Evolutionary conservation across 1,140 invertebrate genomes (phyloP).

Genomic region (Hesperophylax magnus): DNA sequence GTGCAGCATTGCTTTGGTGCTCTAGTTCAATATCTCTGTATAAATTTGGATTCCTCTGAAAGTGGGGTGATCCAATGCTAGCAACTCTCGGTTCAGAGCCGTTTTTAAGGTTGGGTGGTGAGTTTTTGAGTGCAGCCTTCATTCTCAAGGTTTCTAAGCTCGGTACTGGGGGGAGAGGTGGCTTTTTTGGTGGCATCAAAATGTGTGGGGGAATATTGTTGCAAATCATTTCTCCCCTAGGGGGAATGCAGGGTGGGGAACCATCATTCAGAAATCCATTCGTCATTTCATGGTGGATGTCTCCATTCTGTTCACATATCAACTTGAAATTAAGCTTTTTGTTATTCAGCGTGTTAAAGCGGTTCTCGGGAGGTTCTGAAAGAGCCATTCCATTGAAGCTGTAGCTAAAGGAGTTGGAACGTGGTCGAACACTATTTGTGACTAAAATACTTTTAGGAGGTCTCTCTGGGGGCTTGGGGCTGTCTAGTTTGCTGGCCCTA

Average conservation of each 20-base stretch:
- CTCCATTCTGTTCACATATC: constrained; percentile 66
- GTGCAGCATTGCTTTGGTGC: constrained; percentile 58
- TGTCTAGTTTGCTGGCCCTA: constrained; percentile 70
- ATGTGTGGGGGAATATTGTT: constrained; percentile 74
- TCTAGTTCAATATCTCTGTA: constrained; percentile 70
- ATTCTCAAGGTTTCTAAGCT: constrained; percentile 72
- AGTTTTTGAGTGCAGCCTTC: constrained; percentile 66
- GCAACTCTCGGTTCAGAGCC: constrained; percentile 67
- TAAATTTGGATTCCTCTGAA: constrained; percentile 70
- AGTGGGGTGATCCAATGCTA: constrained; percentile 73
- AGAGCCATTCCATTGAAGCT: constrained; percentile 64
- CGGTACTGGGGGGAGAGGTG: constrained; percentile 79
- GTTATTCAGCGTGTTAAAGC: constrained; percentile 68
- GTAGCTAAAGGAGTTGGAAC: constrained; percentile 71
- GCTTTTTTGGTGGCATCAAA: constrained; percentile 77
- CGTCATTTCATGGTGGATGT: constrained; percentile 53
- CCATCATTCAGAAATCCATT: constrained; percentile 52
- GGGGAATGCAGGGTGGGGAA: constrained; percentile 70
- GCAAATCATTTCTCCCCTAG: constrained; percentile 66
- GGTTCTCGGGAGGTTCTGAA: constrained; percentile 65
- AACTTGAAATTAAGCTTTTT: constrained; percentile 68
- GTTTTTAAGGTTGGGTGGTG: constrained; percentile 62
- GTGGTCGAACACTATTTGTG: constrained; percentile 69
- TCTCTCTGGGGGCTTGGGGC: constrained; percentile 69
- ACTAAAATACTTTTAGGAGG: constrained; percentile 72